phyloP scores from a whole-genome alignment of 2,888 invertebrate species.

The Mongoloraphidia duomilia region DNA sequence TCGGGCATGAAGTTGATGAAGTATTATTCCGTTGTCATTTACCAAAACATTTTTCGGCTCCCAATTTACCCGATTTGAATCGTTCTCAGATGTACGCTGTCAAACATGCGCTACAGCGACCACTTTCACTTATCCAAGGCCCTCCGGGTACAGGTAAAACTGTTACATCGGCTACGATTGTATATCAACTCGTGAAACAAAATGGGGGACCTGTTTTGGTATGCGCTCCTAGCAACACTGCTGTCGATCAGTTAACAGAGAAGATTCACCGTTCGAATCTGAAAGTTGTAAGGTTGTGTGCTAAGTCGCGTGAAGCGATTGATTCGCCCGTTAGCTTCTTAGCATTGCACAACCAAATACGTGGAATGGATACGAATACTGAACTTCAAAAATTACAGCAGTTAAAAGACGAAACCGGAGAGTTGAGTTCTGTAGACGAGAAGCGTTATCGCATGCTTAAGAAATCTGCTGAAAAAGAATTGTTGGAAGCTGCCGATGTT shows the following conservation, averaged over 20 bases:
- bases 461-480: slow-evolving; percentile 77
- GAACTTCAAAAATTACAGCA: slow-evolving; percentile 92
- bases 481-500: slow-evolving; percentile 92
- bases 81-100: slow-evolving; percentile 97
- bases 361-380: slow-evolving; percentile 83
- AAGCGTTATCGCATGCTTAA: slow-evolving; percentile 83
- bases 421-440: slow-evolving; percentile 89
- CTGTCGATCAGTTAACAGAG: slow-evolving; percentile 97
- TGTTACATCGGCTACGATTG: slow-evolving; percentile 97
- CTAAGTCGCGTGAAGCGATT: slow-evolving; percentile 95
- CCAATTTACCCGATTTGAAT: slow-evolving; percentile 94
- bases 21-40: slow-evolving; percentile 79
- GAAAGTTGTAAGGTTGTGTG: slow-evolving; percentile 86
- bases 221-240: slow-evolving; percentile 98
- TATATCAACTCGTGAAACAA: slow-evolving; percentile 92
- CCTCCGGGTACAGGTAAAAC: slow-evolving; percentile 98
- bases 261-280: slow-evolving; percentile 96
- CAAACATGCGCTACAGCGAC: slow-evolving; percentile 92
- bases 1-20: slow-evolving; percentile 92
- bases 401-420: slow-evolving; percentile 95
- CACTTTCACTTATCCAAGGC: slow-evolving; percentile 92
- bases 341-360: slow-evolving; percentile 92
- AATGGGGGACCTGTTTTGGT: slow-evolving; percentile 91
- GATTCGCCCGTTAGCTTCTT: slow-evolving; percentile 95
- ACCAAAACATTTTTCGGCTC: slow-evolving; percentile 94